These are phyloP conservation scores for Microctenopoma lineatum DNA, from an alignment of 2,797 vertebrate species.

Conservation along the genomic window DNA sequence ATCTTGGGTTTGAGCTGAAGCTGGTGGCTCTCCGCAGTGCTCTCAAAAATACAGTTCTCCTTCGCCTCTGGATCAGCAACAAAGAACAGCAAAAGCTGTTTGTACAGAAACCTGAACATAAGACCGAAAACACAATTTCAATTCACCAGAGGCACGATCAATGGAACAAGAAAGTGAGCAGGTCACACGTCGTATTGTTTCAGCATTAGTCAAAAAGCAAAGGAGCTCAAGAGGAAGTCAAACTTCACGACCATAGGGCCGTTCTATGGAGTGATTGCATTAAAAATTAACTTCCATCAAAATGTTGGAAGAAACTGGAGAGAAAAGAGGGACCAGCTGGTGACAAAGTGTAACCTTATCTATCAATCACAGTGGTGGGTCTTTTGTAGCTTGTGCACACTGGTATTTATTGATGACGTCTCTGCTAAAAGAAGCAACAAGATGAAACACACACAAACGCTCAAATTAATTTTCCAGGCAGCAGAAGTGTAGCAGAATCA, in stretches of 20 bases:
- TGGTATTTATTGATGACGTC: too few species aligned
- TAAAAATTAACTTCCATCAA: too few species aligned
- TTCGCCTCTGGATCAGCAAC: conserved; percentile 71
- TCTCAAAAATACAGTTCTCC: conserved; percentile 78
- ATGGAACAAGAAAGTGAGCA: not conserved
- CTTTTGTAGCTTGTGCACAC: not conserved
- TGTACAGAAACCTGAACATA: conserved; percentile 83
- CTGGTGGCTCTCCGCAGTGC: conserved; percentile 55
- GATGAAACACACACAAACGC: not conserved
- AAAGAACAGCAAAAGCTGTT: conserved; percentile 84
- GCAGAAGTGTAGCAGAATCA: not conserved
- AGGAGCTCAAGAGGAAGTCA: too few species aligned
- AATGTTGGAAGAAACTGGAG: too few species aligned
- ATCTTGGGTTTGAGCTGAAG: conserved; percentile 81
- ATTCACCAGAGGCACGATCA: conserved; percentile 11
- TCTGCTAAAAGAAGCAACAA: too few species aligned
- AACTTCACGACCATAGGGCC: too few species aligned
- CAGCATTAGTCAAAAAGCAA: too few species aligned
- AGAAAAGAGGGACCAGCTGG: too few species aligned
- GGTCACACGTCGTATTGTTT: not conserved
- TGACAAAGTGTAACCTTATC: too few species aligned
- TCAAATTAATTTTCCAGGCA: not conserved
- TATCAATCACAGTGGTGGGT: not conserved
- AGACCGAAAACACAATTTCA: conserved; percentile 36
- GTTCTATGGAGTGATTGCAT: too few species aligned